Percentiles rank a stretch among this genome's conserved stretches.
Evolutionary conservation across 2,797 vertebrate species (phyloP).

Genomic region (Catamblyrhynchus diadema): DNA sequence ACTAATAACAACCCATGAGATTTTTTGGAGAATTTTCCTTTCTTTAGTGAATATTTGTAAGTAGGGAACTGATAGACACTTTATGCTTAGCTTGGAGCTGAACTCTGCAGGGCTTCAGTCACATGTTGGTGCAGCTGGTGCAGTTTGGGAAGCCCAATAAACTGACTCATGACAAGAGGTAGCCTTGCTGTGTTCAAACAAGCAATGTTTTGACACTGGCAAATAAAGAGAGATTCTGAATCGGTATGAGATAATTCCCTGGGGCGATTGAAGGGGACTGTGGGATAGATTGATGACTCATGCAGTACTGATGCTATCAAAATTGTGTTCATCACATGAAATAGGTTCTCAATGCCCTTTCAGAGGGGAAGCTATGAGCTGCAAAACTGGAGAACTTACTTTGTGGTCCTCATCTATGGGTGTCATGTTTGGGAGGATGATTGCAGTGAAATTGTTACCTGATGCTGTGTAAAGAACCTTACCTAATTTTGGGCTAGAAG

Average conservation of each 20-base stretch:
- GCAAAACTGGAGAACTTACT: background rate
- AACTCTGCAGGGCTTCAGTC: background rate
- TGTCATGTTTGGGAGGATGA: background rate
- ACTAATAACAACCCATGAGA: fast-evolving
- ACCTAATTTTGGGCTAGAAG: background rate
- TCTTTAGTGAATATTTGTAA: background rate
- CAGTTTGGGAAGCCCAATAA: background rate
- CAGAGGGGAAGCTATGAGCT: background rate
- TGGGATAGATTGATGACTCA: background rate
- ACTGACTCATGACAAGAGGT: background rate
- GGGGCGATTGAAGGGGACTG: background rate
- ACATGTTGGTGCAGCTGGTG: background rate
- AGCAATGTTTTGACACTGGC: background rate
- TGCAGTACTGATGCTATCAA: background rate
- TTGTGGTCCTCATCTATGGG: background rate
- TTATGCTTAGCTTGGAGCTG: background rate
- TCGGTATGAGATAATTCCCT: background rate
- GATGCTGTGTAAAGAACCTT: background rate
- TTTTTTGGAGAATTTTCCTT: background rate
- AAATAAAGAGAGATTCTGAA: background rate
- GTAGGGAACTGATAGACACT: background rate
- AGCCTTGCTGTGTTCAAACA: background rate
- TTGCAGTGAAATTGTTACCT: background rate
- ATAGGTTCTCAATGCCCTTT: background rate
- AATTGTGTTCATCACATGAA: background rate